Evolutionary conservation across 2,888 invertebrate species (phyloP).

Genomic region (Lordiphosa andalusiaca): DNA sequence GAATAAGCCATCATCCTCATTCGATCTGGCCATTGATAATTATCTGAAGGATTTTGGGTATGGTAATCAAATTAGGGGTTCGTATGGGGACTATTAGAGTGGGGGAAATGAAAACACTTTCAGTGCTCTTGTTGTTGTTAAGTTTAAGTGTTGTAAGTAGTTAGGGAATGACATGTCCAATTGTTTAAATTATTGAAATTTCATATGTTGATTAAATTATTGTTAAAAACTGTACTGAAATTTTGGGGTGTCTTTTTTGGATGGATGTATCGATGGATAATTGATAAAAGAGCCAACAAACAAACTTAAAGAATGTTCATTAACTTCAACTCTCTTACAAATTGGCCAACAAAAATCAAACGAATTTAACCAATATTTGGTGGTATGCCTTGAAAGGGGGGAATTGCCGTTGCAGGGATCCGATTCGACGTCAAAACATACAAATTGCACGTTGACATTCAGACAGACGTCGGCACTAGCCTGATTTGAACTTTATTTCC

Average conservation of each 20-base stretch:
- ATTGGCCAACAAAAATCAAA: too few relatives aligned
- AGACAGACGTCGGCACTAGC: conserved; percentile 34
- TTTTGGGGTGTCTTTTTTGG: too few relatives aligned
- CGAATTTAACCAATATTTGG: not conserved
- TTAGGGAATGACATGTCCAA: not conserved
- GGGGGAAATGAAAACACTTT: conserved; percentile 2
- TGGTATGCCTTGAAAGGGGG: not conserved
- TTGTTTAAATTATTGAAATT: conserved; percentile 12
- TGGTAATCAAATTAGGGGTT: conserved; percentile 53
- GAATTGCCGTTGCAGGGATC: conserved; percentile 3
- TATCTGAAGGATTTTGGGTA: conserved; percentile 66
- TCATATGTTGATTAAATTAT: conserved; percentile 8
- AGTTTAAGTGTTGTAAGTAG: conserved; percentile 10
- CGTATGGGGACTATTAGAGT: conserved; percentile 46
- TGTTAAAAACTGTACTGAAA: not conserved
- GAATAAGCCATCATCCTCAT: conserved; percentile 49
- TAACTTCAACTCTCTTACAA: too few relatives aligned
- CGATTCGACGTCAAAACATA: conserved; percentile 46
- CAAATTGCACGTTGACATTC: conserved; percentile 75
- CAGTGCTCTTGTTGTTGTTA: conserved; percentile 25
- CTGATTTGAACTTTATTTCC: conserved; percentile 18
- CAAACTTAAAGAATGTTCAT: too few relatives aligned
- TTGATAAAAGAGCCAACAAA: too few relatives aligned
- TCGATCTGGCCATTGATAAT: conserved; percentile 63
- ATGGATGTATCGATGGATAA: too few relatives aligned